phyloP scores from a whole-genome alignment of 92 coral and sea anemone genomes.

The Zoanthus sociatus region DNA sequence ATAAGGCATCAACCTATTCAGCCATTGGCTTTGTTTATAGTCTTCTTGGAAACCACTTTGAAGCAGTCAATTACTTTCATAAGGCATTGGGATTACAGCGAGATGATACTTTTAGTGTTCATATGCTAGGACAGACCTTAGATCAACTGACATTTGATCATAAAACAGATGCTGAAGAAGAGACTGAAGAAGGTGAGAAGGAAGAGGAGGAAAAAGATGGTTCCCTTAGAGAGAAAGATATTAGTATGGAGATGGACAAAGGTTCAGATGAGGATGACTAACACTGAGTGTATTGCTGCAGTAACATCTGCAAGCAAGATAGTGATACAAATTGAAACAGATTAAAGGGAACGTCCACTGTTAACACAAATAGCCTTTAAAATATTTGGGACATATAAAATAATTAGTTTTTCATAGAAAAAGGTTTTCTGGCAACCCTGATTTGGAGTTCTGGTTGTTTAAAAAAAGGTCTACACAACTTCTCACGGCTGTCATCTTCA shows the following conservation, averaged over 20 bases:
- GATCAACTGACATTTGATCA: conserved; percentile 87
- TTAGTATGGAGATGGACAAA: conserved; percentile 86
- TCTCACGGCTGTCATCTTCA: no score
- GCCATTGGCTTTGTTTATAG: conserved; percentile 97
- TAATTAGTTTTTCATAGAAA: no score
- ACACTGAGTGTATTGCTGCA: not conserved
- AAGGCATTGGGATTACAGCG: conserved; percentile 96
- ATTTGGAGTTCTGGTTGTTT: no score
- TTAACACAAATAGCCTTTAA: no score
- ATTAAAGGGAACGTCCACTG: no score
- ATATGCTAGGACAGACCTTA: conserved; percentile 96
- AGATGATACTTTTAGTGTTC: conserved; percentile 98
- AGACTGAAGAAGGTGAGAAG: conserved; percentile 49
- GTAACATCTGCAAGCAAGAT: not conserved
- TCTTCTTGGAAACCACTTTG: conserved; percentile 88
- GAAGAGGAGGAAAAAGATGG: conserved; percentile 54
- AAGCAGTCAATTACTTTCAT: conserved; percentile 93
- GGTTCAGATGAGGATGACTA: conserved; percentile 78
- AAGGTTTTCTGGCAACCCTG: no score
- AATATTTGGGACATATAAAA: no score
- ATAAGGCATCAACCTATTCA: conserved; percentile 91
- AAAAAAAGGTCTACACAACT: no score
- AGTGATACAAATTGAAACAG: no score
- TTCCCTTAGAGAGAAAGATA: conserved; percentile 43
- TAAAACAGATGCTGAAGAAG: conserved; percentile 66